These are phyloP conservation scores for Hypolimnas misippus DNA, from an alignment of 2,888 invertebrate genomes.

Conservation along the genomic window DNA sequence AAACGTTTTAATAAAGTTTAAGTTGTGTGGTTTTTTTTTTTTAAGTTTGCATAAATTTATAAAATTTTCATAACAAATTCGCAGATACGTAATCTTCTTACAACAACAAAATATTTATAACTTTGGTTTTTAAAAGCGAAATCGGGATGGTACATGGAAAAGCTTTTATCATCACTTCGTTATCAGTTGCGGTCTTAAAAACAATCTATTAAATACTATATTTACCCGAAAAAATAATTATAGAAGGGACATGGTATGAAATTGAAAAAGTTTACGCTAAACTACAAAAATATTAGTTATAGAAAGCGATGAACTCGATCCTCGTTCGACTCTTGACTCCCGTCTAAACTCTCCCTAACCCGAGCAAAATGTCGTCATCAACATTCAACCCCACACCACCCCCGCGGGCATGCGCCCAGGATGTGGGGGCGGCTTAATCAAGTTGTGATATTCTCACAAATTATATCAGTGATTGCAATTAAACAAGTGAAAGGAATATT, in stretches of 20 bases:
- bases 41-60: background rate
- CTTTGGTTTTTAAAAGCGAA: slow-evolving; percentile 47
- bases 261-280: slow-evolving; percentile 47
- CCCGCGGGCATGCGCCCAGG: slow-evolving; percentile 63
- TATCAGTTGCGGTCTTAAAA: slow-evolving; percentile 44
- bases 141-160: slow-evolving; percentile 58
- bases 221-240: slow-evolving; percentile 24
- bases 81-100: slow-evolving; percentile 6
- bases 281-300: slow-evolving; percentile 41
- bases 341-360: slow-evolving; percentile 59
- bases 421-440: slow-evolving; percentile 61
- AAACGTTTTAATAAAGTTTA: too few species aligned
- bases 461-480: slow-evolving; percentile 47
- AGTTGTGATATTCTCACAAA: slow-evolving; percentile 51
- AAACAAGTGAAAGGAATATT: slow-evolving; percentile 11
- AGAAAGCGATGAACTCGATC: slow-evolving; percentile 41
- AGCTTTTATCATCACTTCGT: slow-evolving; percentile 59
- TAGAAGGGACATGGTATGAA: slow-evolving; percentile 21
- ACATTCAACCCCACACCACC: slow-evolving; percentile 55
- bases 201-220: slow-evolving; percentile 22
- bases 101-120: slow-evolving; percentile 45
- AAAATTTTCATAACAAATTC: background rate
- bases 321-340: slow-evolving; percentile 49
- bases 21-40: background rate
- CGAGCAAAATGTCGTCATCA: slow-evolving; percentile 75